Evolutionary conservation across 2,797 vertebrate genomes (phyloP).

Genomic region (Sebastes taczanowskii): DNA sequence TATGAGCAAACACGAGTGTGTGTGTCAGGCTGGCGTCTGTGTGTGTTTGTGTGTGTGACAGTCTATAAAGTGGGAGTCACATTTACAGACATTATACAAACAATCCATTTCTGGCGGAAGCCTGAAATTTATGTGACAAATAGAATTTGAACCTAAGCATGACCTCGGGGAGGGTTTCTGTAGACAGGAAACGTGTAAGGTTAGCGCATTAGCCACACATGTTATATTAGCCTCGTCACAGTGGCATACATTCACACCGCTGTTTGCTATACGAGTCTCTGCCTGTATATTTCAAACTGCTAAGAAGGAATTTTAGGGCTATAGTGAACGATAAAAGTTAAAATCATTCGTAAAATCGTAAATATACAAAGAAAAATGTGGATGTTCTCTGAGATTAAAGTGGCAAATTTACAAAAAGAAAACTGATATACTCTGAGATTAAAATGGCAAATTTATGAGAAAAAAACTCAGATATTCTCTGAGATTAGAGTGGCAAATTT

Average conservation of each 20-base stretch:
- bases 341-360: too few species aligned
- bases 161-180: slow-evolving; percentile 27
- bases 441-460: too few species aligned
- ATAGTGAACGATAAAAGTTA: not conserved
- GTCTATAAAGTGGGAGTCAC: slow-evolving; percentile 25
- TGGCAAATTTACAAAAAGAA: too few species aligned
- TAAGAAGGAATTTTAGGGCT: not conserved
- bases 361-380: not conserved
- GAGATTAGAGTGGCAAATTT: too few species aligned
- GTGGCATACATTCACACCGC: not conserved
- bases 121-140: slow-evolving; percentile 58
- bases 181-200: not conserved
- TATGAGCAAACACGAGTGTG: slow-evolving; percentile 18
- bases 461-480: too few species aligned
- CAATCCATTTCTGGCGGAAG: slow-evolving; percentile 27
- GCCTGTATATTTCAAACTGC: not conserved
- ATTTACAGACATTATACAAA: slow-evolving; percentile 37
- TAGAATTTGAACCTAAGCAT: slow-evolving; percentile 41
- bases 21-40: not conserved
- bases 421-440: fast-evolving
- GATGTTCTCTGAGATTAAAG: too few species aligned
- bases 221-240: slow-evolving; percentile 6
- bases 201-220: slow-evolving; percentile 21
- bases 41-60: not conserved
- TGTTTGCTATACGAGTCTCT: not conserved